Base-by-base conservation (phyloP, 30 jellyfish, hydroid and myxozoan species). In the Catostylus mosaicus region DNA sequence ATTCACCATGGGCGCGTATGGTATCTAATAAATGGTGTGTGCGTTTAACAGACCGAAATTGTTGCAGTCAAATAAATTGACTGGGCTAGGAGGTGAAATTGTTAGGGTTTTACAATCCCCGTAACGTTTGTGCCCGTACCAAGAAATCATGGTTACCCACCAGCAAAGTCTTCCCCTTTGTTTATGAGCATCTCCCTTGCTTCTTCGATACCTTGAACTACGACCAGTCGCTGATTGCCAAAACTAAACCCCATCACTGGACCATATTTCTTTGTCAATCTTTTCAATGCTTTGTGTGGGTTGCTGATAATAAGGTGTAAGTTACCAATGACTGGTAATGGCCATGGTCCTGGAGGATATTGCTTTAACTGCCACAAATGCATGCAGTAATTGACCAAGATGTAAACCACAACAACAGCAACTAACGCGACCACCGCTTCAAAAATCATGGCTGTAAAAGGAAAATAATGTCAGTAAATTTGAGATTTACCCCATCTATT, bases 271-370 rank as follows among this genome's bases (percentile, higher is more conserved):
- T 37, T 33, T 16, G 63, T 24, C 34, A 68, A 29, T 7, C 24
- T 23, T 6, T 9, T 34, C 19, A n/a, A 33, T 26, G 75, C 14
- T 31, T 73, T 37, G 31, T 54, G 80, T 26, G 88, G 79, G n/a
- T 54, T 54, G 8, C 32, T 23, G 6, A 57, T 50, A 32, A 88
- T 73, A 9, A 38, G 78, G 37, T 80, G 97, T 0, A 88, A 16
- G 70, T 88, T 88, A 3, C 97, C 97, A 26, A 88, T 72, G 37
- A 88, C 30, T 6, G 97, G 97, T 56, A 88, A 45, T 6, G 93
- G 93, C 46, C 67, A 35, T 6, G 97, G 97, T 16, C 97, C 97
- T 18, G 97, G 95, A 3, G 97, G 97, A 24, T 35, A 87, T 14
- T 70, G 56, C 70, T 66, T 69, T 36, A 67, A 77, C 52, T 77